Evolutionary conservation across 37 sponge, comb jelly and placozoan species (phyloP).

Genomic region (Beroe ovata): DNA sequence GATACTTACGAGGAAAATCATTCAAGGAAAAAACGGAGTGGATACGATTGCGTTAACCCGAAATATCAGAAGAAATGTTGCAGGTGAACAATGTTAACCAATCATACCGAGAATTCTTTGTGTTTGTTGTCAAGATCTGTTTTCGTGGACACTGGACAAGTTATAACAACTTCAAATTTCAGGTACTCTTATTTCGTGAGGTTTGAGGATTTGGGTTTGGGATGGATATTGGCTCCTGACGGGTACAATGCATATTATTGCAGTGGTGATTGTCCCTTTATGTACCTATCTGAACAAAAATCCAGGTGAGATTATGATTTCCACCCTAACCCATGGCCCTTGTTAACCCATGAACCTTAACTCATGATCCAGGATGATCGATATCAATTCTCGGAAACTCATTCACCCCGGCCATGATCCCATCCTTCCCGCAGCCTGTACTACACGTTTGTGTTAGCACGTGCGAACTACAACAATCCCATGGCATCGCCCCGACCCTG

Average conservation of each 20-base stretch:
- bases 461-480: conserved; percentile 64
- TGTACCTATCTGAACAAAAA: conserved; percentile 51
- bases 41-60: conserved; percentile 55
- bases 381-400: too few species aligned
- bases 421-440: conserved; percentile 12
- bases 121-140: too few species aligned
- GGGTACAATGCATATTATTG: conserved; percentile 61
- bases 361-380: too few species aligned
- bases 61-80: conserved; percentile 55
- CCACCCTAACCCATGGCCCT: too few species aligned
- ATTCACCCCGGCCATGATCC: too few species aligned
- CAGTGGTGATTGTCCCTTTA: conserved; percentile 61
- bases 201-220: conserved; percentile 58
- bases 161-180: too few species aligned
- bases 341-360: too few species aligned
- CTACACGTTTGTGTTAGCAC: conserved; percentile 67
- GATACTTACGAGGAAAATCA: conserved; percentile 66
- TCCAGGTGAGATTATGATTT: background rate
- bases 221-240: conserved; percentile 51
- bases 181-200: conserved; percentile 41
- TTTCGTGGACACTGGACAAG: too few species aligned
- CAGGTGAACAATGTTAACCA: too few species aligned
- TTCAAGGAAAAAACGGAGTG: conserved; percentile 57
- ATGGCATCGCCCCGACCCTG: conserved; percentile 65
- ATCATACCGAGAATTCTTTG: too few species aligned